Base-by-base conservation (phyloP, 2,888 invertebrate species). In the Erebia aethiops region DNA sequence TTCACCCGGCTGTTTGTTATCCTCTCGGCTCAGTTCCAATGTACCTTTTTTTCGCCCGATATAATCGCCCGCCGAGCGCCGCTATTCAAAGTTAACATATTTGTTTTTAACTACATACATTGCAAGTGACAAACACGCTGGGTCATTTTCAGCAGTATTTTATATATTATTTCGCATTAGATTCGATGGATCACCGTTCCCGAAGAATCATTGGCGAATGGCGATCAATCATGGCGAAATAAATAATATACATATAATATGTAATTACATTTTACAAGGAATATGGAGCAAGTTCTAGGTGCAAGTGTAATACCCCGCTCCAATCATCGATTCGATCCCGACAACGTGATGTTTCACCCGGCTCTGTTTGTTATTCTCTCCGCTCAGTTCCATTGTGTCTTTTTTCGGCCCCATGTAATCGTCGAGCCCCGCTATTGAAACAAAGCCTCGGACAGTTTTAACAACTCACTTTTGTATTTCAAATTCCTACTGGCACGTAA, bases 301-400 rank as follows among this genome's bases (percentile, higher is more conserved):
- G 16, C n/a, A 4, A 4, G 1, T 13, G 14, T n/a, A 51, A n/a
- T 56, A 56, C 56, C 56, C 54, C 16, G 13, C 18, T 10, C 81
- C 86, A 91, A 92, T 89, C 92, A 91, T 89, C 92, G 90, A 87
- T 87, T 85, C 85, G 90, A 84, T 82, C 86, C 83, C 84, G 82
- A 79, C 83, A 85, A 86, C 43, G 87, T 85, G 83, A 80, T 91
- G 90, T 89, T 90, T 90, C 86, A 88, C 85, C 82, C 85, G 84
- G 84, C 82, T 83, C 67, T 85, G 90, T 88, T 87, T 86, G 89
- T 90, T 91, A 90, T 90, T 89, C 86, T 75, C 77, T 74, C 80
- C 77, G 77, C 78, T 70, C 71, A n/a, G 71, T 46, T 46, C 57
- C 70, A 51, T 54, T 63, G 74, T 71, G 18, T 46, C 71, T 76